Conservation (phyloP, 2,797 vertebrate genomes). For the Gymnodraco acuticeps region DNA sequence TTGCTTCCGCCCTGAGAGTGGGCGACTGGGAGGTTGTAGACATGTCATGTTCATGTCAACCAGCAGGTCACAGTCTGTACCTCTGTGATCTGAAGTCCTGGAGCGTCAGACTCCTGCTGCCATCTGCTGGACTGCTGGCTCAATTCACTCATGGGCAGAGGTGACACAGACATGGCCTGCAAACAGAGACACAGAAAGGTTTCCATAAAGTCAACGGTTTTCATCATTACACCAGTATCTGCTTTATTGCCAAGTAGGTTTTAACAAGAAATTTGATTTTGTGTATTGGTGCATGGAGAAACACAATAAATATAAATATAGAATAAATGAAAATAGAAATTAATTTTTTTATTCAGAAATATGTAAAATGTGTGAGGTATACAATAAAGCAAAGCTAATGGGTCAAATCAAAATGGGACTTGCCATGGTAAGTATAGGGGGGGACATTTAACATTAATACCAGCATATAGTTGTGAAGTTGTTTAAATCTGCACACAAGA, state of each 20-base stretch:
- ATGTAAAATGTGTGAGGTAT: too few species aligned
- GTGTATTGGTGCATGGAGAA: too few species aligned
- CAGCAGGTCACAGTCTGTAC: conserved; percentile 59
- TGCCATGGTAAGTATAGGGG: neutral
- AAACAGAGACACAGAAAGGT: conserved; percentile 5
- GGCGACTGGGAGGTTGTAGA: conserved; percentile 75
- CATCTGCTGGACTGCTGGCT: conserved; percentile 76
- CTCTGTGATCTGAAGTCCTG: conserved; percentile 24
- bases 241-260: too few species aligned
- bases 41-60: conserved; percentile 74
- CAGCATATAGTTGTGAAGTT: neutral
- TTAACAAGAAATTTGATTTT: too few species aligned
- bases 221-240: neutral
- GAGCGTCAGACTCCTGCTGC: conserved; percentile 57
- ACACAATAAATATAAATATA: too few species aligned
- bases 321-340: too few species aligned
- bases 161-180: neutral
- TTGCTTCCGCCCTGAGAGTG: conserved; percentile 80
- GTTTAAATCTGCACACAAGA: neutral
- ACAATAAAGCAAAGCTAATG: neutral
- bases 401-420: neutral
- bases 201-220: neutral
- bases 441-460: neutral
- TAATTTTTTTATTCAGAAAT: too few species aligned
- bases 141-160: neutral